Conservation (phyloP, 92 coral and sea anemone genomes). For the Nematostella vectensis region DNA sequence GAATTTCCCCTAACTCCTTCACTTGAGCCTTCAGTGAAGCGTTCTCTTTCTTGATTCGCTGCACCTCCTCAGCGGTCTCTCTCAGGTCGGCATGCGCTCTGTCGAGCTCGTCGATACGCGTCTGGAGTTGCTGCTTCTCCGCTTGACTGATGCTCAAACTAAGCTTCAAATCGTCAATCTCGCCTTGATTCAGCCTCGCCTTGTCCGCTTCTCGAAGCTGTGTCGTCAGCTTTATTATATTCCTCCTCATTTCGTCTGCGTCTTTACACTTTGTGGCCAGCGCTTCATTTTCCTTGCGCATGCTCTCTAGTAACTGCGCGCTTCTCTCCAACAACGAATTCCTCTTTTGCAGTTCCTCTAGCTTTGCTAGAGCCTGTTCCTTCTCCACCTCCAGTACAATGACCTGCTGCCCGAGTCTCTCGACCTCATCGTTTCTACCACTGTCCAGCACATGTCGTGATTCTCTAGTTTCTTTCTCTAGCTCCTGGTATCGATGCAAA, state of each 20-base stretch:
- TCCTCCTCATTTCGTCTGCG: conserved; percentile 49
- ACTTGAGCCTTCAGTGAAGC: conserved; percentile 41
- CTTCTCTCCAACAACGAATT: conserved; percentile 26
- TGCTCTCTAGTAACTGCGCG: conserved; percentile 20
- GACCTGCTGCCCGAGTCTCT: conserved; percentile 29
- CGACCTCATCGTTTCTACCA: conserved; percentile 20
- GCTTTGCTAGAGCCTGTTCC: conserved; percentile 16
- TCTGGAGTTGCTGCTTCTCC: conserved; percentile 54
- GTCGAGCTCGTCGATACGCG: conserved; percentile 43
- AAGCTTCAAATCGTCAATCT: conserved; percentile 34
- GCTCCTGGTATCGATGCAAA: conserved; percentile 14
- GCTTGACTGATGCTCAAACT: conserved; percentile 30
- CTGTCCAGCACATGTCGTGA: conserved; percentile 26
- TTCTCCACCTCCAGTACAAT: conserved; percentile 24
- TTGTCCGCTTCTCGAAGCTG: conserved; percentile 64
- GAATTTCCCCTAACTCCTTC: conserved; percentile 48
- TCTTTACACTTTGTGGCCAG: conserved; percentile 48
- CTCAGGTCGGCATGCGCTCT: conserved; percentile 9
- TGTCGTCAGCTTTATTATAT: conserved; percentile 56
- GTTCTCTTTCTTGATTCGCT: conserved; percentile 53
- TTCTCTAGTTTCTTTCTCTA: conserved; percentile 29
- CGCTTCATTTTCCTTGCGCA: conserved; percentile 29
- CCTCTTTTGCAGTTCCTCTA: conserved; percentile 30
- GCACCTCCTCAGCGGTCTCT: conserved; percentile 32
- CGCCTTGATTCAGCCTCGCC: conserved; percentile 29